These are phyloP conservation scores for Ecdyonurus torrentis DNA, from an alignment of 2,888 invertebrate genomes.

Conservation along the genomic window DNA sequence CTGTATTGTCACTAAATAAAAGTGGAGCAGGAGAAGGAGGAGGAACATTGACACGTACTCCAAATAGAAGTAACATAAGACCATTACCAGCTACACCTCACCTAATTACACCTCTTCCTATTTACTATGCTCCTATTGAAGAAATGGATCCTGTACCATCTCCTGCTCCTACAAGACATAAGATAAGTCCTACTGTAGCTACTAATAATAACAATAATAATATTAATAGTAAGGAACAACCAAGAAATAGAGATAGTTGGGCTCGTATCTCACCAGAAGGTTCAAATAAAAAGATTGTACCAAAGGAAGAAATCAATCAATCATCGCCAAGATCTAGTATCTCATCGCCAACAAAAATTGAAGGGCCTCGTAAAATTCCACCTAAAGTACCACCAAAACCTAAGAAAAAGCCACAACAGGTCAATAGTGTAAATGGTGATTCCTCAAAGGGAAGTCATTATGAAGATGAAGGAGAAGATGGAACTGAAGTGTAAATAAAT, in stretches of 20 bases:
- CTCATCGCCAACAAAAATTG: slow-evolving; percentile 33
- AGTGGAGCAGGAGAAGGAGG: slow-evolving; percentile 24
- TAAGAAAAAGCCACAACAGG: slow-evolving; percentile 49
- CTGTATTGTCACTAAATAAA: slow-evolving; percentile 40
- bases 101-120: slow-evolving; percentile 18
- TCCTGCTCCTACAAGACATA: slow-evolving; percentile 9
- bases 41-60: slow-evolving; percentile 10
- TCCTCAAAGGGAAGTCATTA: slow-evolving; percentile 25
- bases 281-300: slow-evolving; percentile 33
- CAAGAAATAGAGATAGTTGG: slow-evolving; percentile 18
- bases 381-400: slow-evolving; percentile 72
- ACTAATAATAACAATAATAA: background rate
- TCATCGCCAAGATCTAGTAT: slow-evolving; percentile 28
- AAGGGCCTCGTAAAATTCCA: slow-evolving; percentile 49
- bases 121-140: slow-evolving; percentile 31
- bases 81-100: slow-evolving; percentile 45
- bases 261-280: slow-evolving; percentile 24
- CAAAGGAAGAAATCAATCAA: slow-evolving; percentile 29
- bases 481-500: slow-evolving; percentile 46
- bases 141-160: slow-evolving; percentile 33
- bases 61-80: slow-evolving; percentile 29
- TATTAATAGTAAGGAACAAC: slow-evolving; percentile 1
- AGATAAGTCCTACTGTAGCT: slow-evolving; percentile 7
- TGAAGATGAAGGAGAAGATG: slow-evolving; percentile 77
- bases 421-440: slow-evolving; percentile 5